These are phyloP conservation scores for Pristionchus japonicus DNA, from an alignment of 2,888 invertebrate species.

Conservation along the genomic window DNA sequence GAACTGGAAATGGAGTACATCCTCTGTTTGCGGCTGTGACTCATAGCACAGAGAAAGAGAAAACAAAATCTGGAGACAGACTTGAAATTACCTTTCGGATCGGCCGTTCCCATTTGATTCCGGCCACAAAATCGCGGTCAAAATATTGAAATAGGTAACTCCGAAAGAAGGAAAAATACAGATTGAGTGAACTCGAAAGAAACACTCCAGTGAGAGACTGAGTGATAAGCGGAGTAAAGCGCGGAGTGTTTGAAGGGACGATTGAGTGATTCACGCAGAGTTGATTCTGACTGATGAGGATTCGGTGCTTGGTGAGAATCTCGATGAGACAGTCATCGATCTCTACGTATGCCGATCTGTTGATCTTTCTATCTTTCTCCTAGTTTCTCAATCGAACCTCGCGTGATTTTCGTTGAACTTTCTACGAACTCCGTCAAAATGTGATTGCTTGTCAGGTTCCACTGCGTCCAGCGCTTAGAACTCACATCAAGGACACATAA, in stretches of 20 bases:
- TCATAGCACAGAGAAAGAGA: background rate
- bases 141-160: background rate
- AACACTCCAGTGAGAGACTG: background rate
- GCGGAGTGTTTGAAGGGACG: background rate
- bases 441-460: too few species aligned
- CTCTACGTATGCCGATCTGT: too few species aligned
- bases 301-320: too few species aligned
- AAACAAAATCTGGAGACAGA: background rate
- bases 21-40: background rate
- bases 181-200: background rate
- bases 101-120: background rate
- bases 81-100: background rate
- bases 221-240: background rate
- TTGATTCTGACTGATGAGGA: background rate
- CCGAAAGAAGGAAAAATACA: background rate
- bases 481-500: too few species aligned
- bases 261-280: background rate
- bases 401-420: too few species aligned
- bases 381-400: too few species aligned
- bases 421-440: too few species aligned
- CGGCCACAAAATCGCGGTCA: background rate
- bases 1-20: too few species aligned
- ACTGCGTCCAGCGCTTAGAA: too few species aligned
- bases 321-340: too few species aligned
- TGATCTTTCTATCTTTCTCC: too few species aligned